Base-by-base conservation (phyloP, 2,113 vertebrate species). In the Nerophis lumbriciformis region DNA sequence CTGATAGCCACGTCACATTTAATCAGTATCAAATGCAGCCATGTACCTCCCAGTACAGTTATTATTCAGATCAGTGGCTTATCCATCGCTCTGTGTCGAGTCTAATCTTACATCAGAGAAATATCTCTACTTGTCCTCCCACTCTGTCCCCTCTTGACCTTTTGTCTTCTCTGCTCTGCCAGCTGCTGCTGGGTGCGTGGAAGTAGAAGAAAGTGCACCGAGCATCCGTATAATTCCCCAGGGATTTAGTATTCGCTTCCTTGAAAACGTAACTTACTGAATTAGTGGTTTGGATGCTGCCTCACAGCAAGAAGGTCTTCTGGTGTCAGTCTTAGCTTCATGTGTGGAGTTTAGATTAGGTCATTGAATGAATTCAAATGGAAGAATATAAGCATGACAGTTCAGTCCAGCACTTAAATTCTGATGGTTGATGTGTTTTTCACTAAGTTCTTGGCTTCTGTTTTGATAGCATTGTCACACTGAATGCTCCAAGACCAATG, bases 161-260 rank as follows among this genome's bases (percentile, higher is more conserved):
- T 48, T 66, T 48, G 48, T 66, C 37, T 62, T 48, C 47, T 66
- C 37, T 53, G 1, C 52, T 83, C 72, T 83, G 79, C 83, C 83
- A 85, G 76, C 83, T 82, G 80, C 59, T 63, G 71, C 61, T 52
- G 21, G 70, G 66, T 77, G 80, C 72, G 59, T n/a, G 47, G 38
- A 37, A 60, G 51, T 66, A 77, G 85, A 84, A 83, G 83, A 82
- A 76, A 85, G 61, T 74, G 71, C 72, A 56, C 13, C 50, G 50
- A 61, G 65, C 52, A 53, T 38, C n/a, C 65, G 68, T 54, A 76
- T 68, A 51, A 65, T 65, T 82, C 68, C 69, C 72, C 5, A 8
- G 56, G 82, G 75, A 84, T 85, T 83, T 77, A 69, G 48, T 55
- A 10, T 39, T 55, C 1, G 5, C 36, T 45, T 12, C 28, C 42